These are phyloP conservation scores for Ceratoteleas bidentatus DNA, from an alignment of 1,140 invertebrate species.

Conservation along the genomic window DNA sequence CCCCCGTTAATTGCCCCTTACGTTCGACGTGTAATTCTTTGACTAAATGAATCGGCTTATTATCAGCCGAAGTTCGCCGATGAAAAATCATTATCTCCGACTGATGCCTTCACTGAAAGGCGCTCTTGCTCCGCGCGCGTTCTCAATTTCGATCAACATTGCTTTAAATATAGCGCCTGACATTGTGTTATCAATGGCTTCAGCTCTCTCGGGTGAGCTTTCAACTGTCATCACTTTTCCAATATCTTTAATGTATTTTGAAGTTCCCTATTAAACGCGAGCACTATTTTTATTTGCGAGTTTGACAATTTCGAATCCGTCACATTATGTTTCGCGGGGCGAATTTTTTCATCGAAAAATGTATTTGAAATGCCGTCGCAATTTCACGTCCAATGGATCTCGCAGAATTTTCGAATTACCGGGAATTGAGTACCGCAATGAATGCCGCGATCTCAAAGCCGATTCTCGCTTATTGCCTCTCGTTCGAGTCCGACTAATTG, in stretches of 20 bases:
- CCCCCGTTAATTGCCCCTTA: conserved; percentile 40
- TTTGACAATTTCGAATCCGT: conserved; percentile 1
- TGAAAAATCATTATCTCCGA: conserved; percentile 49
- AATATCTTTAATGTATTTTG: conserved; percentile 57
- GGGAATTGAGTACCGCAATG: too few relatives aligned
- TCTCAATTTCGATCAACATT: conserved; percentile 52
- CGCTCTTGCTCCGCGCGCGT: conserved; percentile 17
- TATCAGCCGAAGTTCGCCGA: conserved; percentile 40
- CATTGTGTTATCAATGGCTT: conserved; percentile 52
- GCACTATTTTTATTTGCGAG: conserved; percentile 25
- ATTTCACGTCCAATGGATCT: background rate
- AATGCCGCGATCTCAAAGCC: too few relatives aligned
- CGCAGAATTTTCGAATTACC: too few relatives aligned
- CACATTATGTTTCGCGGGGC: conserved; percentile 5
- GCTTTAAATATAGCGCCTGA: conserved; percentile 51
- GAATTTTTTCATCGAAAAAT: background rate
- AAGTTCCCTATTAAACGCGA: conserved; percentile 53
- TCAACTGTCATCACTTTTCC: conserved; percentile 46
- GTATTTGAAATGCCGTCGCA: background rate
- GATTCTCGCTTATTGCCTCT: background rate
- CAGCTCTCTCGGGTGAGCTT: conserved; percentile 39
- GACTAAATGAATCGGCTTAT: conserved; percentile 26
- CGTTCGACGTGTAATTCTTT: conserved; percentile 36
- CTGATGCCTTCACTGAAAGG: conserved; percentile 17
- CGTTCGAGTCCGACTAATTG: conserved; percentile 6